Conservation (phyloP, 2,797 vertebrate genomes). For the Mormyrops boulengeri region DNA sequence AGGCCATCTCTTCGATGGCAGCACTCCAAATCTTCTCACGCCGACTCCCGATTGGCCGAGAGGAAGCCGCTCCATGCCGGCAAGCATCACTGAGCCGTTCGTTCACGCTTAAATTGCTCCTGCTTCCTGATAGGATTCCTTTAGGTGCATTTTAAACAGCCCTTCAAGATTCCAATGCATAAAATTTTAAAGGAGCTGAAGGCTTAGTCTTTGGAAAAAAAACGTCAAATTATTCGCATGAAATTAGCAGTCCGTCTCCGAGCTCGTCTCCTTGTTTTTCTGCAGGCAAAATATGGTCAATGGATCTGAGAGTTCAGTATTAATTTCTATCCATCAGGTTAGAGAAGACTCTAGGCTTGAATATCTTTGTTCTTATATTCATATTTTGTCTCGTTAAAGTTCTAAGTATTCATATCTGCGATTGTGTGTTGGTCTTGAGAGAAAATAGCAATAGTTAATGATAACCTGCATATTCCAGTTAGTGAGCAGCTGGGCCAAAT, state of each 20-base stretch:
- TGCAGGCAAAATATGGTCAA: background rate
- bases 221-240: background rate
- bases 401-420: background rate
- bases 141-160: background rate
- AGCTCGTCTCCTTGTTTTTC: background rate
- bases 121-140: background rate
- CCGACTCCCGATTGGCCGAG: slow-evolving; percentile 9
- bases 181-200: background rate
- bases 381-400: background rate
- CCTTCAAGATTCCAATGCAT: background rate
- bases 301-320: background rate
- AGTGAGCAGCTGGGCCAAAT: background rate
- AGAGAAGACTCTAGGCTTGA: background rate
- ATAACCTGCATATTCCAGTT: background rate
- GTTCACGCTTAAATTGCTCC: background rate
- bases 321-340: background rate
- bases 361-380: background rate
- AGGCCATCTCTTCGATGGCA: slow-evolving; percentile 17
- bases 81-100: background rate
- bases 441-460: background rate
- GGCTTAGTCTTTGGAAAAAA: background rate
- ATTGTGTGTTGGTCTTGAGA: background rate
- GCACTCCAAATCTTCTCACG: slow-evolving; percentile 18
- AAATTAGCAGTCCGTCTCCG: background rate
- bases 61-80: background rate